Percentiles rank a stretch among this genome's conserved stretches.
phyloP scores from a whole-genome alignment of 2,797 vertebrate genomes.

The Decapterus maruadsi region DNA sequence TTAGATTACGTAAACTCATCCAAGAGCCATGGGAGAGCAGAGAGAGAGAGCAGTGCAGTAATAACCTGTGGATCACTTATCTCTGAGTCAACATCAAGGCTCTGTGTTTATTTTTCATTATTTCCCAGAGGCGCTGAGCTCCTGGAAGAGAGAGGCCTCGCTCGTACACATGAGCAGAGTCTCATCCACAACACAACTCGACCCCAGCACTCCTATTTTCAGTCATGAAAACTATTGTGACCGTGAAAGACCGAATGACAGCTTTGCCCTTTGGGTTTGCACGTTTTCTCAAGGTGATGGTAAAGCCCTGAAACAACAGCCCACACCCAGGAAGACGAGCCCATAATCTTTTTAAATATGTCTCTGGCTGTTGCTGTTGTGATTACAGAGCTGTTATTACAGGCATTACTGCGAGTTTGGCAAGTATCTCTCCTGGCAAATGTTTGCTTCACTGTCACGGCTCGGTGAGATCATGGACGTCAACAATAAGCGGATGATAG shows the following conservation, averaged over 20 bases:
- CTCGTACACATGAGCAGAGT: slow-evolving; percentile 26
- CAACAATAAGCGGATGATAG: slow-evolving; percentile 45
- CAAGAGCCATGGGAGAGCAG: slow-evolving; percentile 70
- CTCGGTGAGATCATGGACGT: slow-evolving; percentile 36
- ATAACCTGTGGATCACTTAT: slow-evolving; percentile 78
- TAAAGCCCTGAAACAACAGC: slow-evolving; percentile 57
- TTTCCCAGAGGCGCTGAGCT: slow-evolving; percentile 72
- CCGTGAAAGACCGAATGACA: slow-evolving; percentile 36
- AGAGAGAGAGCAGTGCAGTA: slow-evolving; percentile 58
- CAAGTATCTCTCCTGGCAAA: slow-evolving; percentile 41
- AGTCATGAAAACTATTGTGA: slow-evolving; percentile 30
- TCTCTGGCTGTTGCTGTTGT: slow-evolving; percentile 68
- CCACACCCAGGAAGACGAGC: slow-evolving; percentile 53
- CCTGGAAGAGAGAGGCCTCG: slow-evolving; percentile 52
- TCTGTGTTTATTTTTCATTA: slow-evolving; percentile 79
- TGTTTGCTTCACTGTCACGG: slow-evolving; percentile 23
- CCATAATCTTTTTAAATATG: slow-evolving; percentile 73
- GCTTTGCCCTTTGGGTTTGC: slow-evolving; percentile 32
- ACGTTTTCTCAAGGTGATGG: slow-evolving; percentile 40
- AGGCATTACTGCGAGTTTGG: slow-evolving; percentile 59
- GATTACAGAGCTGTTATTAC: slow-evolving; percentile 74
- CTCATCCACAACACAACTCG: slow-evolving; percentile 40
- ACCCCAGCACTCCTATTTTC: slow-evolving; percentile 47
- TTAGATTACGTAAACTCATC: slow-evolving; percentile 75
- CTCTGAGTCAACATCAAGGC: slow-evolving; percentile 76